Conservation (phyloP, 1,140 invertebrate genomes). For the Drosophila equinoxialis region DNA sequence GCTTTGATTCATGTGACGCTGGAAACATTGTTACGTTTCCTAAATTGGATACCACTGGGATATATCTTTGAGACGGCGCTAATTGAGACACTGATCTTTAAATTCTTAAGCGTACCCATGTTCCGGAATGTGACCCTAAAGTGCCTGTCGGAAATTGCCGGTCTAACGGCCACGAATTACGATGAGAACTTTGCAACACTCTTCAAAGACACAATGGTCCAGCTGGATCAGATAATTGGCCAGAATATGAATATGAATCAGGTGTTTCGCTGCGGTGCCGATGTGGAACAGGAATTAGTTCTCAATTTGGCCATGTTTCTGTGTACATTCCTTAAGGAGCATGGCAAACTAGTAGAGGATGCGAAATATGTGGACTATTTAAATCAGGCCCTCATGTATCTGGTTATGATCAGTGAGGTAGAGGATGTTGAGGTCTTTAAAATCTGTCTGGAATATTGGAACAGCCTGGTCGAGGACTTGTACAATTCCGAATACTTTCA, state of each 20-base stretch:
- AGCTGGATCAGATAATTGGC: constrained; percentile 96
- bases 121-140: constrained; percentile 99
- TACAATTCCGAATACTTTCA: constrained; percentile 90
- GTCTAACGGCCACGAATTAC: constrained; percentile 93
- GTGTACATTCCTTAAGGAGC: constrained; percentile 98
- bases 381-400: constrained; percentile 94
- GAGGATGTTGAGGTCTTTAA: constrained; percentile 99
- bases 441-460: constrained; percentile 99
- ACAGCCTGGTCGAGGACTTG: constrained; percentile 94
- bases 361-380: constrained; percentile 88
- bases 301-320: constrained; percentile 99
- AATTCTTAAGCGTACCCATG: constrained; percentile 98
- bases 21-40: constrained; percentile 97
- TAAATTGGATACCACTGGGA: constrained; percentile 99
- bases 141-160: constrained; percentile 99
- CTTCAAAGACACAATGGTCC: constrained; percentile 95
- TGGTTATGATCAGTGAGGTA: constrained; percentile 98
- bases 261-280: constrained; percentile 95
- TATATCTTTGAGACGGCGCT: constrained; percentile 99
- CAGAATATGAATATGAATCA: constrained; percentile 95
- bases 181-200: constrained; percentile 95
- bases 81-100: constrained; percentile 96
- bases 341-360: constrained; percentile 94
- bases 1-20: constrained; percentile 96
- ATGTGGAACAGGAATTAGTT: constrained; percentile 99